These are phyloP conservation scores for Xanthorhoe spadicearia DNA, from an alignment of 2,888 invertebrate species.

Conservation along the genomic window DNA sequence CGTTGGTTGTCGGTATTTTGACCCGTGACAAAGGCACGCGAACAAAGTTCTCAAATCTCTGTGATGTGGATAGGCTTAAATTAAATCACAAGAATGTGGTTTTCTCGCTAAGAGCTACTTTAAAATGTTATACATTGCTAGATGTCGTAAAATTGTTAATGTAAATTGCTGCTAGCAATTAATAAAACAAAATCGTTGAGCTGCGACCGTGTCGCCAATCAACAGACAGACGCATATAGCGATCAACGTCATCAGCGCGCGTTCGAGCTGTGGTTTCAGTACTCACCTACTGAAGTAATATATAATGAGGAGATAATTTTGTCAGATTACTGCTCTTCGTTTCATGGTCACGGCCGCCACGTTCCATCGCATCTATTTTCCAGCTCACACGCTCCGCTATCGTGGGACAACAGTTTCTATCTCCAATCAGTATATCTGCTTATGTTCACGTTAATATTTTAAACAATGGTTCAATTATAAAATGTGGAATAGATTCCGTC, in stretches of 20 bases:
- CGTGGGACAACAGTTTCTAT: background rate
- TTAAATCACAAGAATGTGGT: no score
- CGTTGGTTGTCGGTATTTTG: no score
- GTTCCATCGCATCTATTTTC: background rate
- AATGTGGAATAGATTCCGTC: no score
- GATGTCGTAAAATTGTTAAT: background rate
- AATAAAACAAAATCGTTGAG: background rate
- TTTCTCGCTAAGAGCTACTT: no score
- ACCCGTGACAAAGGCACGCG: no score
- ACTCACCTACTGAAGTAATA: background rate
- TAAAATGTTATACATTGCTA: background rate
- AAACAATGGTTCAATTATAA: background rate
- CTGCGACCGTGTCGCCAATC: conserved; percentile 2
- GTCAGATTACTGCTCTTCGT: conserved; percentile 2
- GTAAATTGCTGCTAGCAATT: background rate
- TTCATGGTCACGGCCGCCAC: conserved; percentile 5
- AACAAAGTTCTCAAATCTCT: no score
- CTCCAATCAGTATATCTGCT: no score
- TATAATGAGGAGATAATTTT: conserved; percentile 1
- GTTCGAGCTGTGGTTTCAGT: conserved; percentile 13
- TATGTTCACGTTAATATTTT: no score
- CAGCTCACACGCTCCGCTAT: background rate
- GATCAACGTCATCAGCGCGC: conserved; percentile 6
- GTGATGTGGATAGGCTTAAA: no score
- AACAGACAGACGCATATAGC: conserved; percentile 8